Conservation (phyloP, 2,113 vertebrate genomes). For the Salvelinus fontinalis region DNA sequence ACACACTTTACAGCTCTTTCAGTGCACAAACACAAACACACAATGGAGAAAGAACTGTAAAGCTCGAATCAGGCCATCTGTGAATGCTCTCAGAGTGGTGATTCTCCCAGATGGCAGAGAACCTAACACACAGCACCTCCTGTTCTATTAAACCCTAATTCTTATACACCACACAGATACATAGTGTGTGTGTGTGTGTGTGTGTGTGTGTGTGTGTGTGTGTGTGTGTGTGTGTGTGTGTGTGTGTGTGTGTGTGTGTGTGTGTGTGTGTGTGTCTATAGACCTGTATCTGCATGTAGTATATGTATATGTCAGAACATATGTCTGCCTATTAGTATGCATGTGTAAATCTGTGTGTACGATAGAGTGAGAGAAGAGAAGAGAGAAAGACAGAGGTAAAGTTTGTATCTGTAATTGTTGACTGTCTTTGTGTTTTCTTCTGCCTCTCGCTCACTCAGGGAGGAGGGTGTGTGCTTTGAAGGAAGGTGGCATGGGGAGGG, state of each 20-base stretch:
- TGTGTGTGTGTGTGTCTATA: not conserved
- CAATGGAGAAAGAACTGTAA: not conserved
- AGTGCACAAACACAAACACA: conserved; percentile 5
- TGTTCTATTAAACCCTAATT: not conserved
- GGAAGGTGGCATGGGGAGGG: too few relatives aligned
- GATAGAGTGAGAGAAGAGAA: not conserved
- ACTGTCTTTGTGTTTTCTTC: too few relatives aligned
- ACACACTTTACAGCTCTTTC: not conserved
- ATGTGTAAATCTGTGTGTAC: not conserved
- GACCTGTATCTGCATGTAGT: not conserved
- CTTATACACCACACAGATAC: not conserved
- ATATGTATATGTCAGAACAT: not conserved
- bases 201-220: conserved; percentile 1
- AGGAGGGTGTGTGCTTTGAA: too few relatives aligned
- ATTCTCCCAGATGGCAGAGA: conserved; percentile 8
- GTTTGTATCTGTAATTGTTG: too few relatives aligned
- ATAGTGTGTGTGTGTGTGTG: not conserved
- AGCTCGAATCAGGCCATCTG: conserved; percentile 10
- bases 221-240: conserved; percentile 2
- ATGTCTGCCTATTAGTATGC: not conserved
- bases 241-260: not conserved
- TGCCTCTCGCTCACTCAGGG: too few relatives aligned
- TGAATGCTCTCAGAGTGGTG: conserved; percentile 1
- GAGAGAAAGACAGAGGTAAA: not conserved
- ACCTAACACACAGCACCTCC: conserved; percentile 15